Evolutionary conservation across 1,140 invertebrate species (phyloP), one percentile per base, ranked within the genome.

Genomic region (Cydia pomonella): DNA sequence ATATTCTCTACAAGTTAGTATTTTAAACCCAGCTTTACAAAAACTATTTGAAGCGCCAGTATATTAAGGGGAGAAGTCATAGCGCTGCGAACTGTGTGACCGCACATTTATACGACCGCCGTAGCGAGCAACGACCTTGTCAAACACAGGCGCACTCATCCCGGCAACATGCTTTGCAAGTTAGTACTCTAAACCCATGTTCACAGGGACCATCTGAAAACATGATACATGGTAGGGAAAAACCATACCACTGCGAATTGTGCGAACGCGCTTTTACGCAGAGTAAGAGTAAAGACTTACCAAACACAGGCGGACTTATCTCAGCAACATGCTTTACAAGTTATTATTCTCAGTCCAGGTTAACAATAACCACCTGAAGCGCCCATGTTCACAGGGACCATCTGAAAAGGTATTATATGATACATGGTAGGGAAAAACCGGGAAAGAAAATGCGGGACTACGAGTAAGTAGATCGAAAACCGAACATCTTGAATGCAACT

Each of bases 271-370:
- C 89, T 0, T 94, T 93, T 74, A 87, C 93, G 6, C 92, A n/a
- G n/a, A n/a, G n/a, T n/a, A n/a, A 93, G 77, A 93, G 87, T 80
- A 89, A 88, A 59, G 93, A 93, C 73, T 80, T 94, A 1, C n/a
- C n/a, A n/a, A n/a, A n/a, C n/a, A n/a, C n/a, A n/a, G n/a, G n/a
- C n/a, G n/a, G n/a, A n/a, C n/a, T n/a, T n/a, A 84, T 83, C 77
- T 92, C 0, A 89, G 92, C 5, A 91, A 91, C 47, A 92, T 93
- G 25, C 77, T 90, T 53, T 93, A 92, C 76, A 91, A 90, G 92
- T 93, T 72, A 84, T 86, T 79, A 72, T 21, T 29, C 4, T 29
- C 3, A 29, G 6, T 5, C 29, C 29, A 29, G 1, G 25, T 27
- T 27, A 1, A n/a, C n/a, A n/a, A 27, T 27, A 3, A 27, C 25